Conservation (phyloP, 2,888 invertebrate species). For the Drymonia ruficornis region DNA sequence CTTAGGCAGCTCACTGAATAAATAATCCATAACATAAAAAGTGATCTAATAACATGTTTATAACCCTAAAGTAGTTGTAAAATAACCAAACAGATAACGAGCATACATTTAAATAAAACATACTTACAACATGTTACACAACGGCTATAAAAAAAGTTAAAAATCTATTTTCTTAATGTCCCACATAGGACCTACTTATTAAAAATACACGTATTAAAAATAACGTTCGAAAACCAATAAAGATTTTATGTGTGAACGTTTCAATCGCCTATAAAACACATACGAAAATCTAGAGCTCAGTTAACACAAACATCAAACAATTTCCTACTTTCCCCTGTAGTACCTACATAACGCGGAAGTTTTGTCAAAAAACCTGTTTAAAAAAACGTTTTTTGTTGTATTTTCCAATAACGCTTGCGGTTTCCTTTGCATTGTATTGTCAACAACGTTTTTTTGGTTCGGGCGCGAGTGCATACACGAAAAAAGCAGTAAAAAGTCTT, state of each 20-base stretch:
- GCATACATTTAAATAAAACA: no score
- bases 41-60: no score
- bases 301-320: constrained; percentile 47
- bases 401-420: not conserved
- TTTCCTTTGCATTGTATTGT: constrained; percentile 1
- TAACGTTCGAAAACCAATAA: constrained; percentile 37
- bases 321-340: constrained; percentile 39
- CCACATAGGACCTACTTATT: constrained; percentile 24
- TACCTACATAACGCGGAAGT: constrained; percentile 35
- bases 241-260: constrained; percentile 42
- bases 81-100: no score
- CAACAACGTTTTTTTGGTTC: not conserved
- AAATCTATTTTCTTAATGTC: constrained; percentile 20
- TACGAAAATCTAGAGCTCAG: constrained; percentile 46
- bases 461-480: not conserved
- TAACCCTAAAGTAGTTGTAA: no score
- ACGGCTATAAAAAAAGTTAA: constrained; percentile 8
- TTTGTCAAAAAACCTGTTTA: constrained; percentile 22
- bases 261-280: constrained; percentile 42
- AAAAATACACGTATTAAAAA: constrained; percentile 30
- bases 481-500: not conserved
- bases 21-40: no score
- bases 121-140: constrained; percentile 4
- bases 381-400: constrained; percentile 3
- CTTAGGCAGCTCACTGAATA: no score